These are phyloP conservation scores for Neomonachus schauinslandi DNA, from an alignment of 2,113 vertebrate species.

Conservation along the genomic window DNA sequence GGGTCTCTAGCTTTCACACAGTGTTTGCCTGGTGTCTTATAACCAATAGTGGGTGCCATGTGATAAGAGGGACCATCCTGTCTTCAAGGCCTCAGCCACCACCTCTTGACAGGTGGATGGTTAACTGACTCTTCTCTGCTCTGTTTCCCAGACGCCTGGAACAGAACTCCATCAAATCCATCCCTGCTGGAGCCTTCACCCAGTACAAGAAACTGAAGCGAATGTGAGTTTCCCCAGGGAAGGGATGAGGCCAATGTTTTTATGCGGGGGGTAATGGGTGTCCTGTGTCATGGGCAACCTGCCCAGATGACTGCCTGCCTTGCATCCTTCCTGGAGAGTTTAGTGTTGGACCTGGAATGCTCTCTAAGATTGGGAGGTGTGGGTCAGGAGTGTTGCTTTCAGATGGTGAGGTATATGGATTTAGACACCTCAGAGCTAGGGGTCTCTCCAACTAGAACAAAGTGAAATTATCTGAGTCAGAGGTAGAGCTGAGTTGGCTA, in stretches of 20 bases:
- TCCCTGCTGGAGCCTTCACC: slow-evolving; percentile 95
- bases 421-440: neutral
- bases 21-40: neutral
- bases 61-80: neutral
- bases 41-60: fast-evolving
- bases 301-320: fast-evolving
- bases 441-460: neutral
- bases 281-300: neutral
- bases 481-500: neutral
- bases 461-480: neutral
- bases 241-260: neutral
- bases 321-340: neutral
- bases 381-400: fast-evolving
- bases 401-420: neutral
- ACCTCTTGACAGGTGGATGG: neutral
- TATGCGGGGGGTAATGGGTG: neutral
- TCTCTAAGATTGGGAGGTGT: neutral
- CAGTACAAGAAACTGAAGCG: slow-evolving; percentile 98
- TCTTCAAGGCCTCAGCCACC: neutral
- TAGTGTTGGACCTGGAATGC: neutral
- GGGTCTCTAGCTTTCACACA: neutral
- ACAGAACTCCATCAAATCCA: slow-evolving; percentile 97
- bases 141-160: slow-evolving; percentile 93
- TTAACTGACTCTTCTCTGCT: slow-evolving; percentile 47
- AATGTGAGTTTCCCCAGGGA: slow-evolving; percentile 91